Evolutionary conservation across 2,888 invertebrate genomes (phyloP).

Genomic region (Beris morrisii): DNA sequence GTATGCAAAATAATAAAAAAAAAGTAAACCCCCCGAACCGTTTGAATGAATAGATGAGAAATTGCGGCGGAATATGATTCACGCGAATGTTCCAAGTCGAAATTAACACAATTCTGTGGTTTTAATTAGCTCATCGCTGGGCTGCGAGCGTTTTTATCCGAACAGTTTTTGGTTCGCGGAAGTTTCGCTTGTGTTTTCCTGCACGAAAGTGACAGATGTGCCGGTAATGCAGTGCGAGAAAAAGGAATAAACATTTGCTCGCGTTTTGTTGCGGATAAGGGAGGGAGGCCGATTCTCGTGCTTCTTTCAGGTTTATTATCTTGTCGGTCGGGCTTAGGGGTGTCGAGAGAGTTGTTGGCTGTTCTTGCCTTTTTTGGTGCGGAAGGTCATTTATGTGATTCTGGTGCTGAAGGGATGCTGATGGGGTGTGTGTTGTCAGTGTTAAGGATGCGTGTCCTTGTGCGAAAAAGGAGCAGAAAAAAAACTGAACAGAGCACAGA

Average conservation of each 20-base stretch:
- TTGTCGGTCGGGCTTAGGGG: neutral
- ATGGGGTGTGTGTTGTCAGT: constrained; percentile 11
- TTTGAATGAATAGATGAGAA: no score
- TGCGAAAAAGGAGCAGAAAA: neutral
- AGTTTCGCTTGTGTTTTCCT: neutral
- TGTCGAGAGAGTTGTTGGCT: constrained; percentile 4
- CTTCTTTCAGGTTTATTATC: neutral
- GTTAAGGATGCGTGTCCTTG: constrained; percentile 3
- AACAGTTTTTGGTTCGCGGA: neutral
- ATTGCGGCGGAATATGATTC: neutral
- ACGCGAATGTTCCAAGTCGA: neutral
- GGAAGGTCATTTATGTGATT: constrained; percentile 37
- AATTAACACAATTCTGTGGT: neutral
- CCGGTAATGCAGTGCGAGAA: constrained; percentile 30
- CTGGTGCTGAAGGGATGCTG: constrained; percentile 18
- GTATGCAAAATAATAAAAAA: neutral
- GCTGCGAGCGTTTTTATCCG: constrained; percentile 3
- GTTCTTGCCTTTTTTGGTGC: constrained; percentile 36
- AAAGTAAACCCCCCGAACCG: neutral
- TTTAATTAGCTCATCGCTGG: neutral
- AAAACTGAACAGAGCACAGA: neutral
- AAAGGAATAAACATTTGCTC: neutral
- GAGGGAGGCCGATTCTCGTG: constrained; percentile 32
- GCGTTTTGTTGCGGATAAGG: neutral
- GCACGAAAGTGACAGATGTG: constrained; percentile 34